Evolutionary conservation across 2,888 invertebrate species (phyloP).

Genomic region (Uropetala carovei): DNA sequence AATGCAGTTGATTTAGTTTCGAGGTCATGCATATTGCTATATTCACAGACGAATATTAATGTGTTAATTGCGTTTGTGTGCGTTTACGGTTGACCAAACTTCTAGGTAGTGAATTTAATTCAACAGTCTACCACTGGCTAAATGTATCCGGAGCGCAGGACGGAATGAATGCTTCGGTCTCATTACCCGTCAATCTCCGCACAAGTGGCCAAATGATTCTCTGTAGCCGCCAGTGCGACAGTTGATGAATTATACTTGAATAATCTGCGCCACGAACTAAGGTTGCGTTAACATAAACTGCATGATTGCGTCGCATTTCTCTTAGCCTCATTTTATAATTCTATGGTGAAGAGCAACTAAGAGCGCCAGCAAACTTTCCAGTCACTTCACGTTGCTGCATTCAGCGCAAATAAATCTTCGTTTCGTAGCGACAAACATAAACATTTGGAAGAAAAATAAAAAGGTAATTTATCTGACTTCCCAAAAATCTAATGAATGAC

Average conservation of each 20-base stretch:
- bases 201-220: constrained; percentile 18
- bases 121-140: background rate
- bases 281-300: background rate
- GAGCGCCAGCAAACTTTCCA: background rate
- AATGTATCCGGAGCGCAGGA: background rate
- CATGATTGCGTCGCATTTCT: background rate
- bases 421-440: too few species aligned
- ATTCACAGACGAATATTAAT: background rate
- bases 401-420: too few species aligned
- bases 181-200: constrained; percentile 21
- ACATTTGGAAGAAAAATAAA: too few species aligned
- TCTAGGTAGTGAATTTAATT: background rate
- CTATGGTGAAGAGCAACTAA: too few species aligned
- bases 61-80: background rate
- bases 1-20: too few species aligned
- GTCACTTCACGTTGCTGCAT: background rate
- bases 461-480: too few species aligned
- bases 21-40: too few species aligned
- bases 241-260: constrained; percentile 16
- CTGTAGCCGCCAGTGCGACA: background rate
- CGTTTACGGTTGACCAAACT: background rate
- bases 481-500: too few species aligned
- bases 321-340: background rate
- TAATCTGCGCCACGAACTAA: background rate
- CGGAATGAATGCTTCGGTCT: constrained; percentile 4